phyloP scores from a whole-genome alignment of 2,888 invertebrate species.

The Prosapia bicincta region DNA sequence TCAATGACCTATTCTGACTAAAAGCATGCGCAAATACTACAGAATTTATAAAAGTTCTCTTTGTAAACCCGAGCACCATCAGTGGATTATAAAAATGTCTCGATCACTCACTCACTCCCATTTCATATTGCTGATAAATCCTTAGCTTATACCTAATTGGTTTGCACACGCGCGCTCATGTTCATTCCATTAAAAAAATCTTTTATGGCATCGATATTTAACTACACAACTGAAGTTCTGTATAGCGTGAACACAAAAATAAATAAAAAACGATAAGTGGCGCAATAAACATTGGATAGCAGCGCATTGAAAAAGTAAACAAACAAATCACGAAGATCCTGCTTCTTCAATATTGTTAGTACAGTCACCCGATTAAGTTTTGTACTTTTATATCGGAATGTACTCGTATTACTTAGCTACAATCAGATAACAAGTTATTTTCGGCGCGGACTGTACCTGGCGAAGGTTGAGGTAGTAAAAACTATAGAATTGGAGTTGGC shows the following conservation, averaged over 20 bases:
- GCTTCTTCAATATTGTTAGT: background rate
- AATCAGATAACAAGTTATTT: background rate
- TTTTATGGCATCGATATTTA: background rate
- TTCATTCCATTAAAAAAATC: no score
- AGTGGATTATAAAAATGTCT: no score
- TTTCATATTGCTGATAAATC: no score
- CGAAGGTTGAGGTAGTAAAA: background rate
- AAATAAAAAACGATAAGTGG: background rate
- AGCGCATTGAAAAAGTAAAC: background rate
- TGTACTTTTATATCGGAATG: background rate
- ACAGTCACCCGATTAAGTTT: background rate
- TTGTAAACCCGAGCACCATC: no score
- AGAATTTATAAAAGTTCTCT: no score
- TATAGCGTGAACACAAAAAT: background rate
- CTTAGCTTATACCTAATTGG: no score
- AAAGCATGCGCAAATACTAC: no score
- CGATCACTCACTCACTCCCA: no score
- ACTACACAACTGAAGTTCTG: background rate
- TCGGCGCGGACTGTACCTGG: background rate
- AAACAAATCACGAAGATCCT: background rate
- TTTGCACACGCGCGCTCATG: no score
- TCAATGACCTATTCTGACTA: no score
- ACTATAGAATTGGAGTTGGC: background rate
- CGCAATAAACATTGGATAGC: background rate
- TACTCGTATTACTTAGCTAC: background rate